Base-by-base conservation (phyloP, 2,888 invertebrate species). In the Theodoxus fluviatilis region DNA sequence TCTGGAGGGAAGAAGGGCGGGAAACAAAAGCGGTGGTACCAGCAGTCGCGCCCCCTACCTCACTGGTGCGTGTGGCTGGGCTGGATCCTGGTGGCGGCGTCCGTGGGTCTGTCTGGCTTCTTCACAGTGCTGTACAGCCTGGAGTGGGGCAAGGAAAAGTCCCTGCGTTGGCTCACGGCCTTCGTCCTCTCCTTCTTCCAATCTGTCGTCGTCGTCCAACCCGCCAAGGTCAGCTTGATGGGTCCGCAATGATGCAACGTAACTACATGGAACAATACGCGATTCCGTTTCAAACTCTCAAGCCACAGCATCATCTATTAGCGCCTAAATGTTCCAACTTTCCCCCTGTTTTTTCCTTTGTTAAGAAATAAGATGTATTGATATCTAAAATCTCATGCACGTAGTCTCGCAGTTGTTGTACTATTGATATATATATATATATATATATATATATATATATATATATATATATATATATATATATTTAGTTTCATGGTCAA, bases 121-220 rank as follows among this genome's bases (percentile, higher is more conserved):
- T 80, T 78, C 74, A 73, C 75, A 6, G 74, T 75, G 22, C 75
- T 61, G 71, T 80, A 70, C 76, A 80, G 73, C 71, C 73, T 71
- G 72, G 76, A 72, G 33, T 79, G 79, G 76, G 80, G 80, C 18
- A 71, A 66, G n/a, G 72, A 74, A 33, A 79, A 78, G 66, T 78
- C 80, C 4, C 65, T 74, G 18, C 71, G 75, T 40, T 80, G 80
- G 80, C 74, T 80, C 9, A 70, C 78, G 1, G 69, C 77, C 3
- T 78, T 80, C 71, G 71, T 80, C 52, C 71, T 81, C 38, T 77
- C 79, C 15, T 75, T 78, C 57, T 61, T 79, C 63, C 76, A 81
- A 69, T 81, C 80, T 9, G 76, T 80, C 38, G 71, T 80, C 69
- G 67, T 81, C 61, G 74, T 81, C 35, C 81, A 81, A 59, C 81